phyloP scores from a whole-genome alignment of 2,888 invertebrate genomes.

The Dasysyrphus albostriatus region DNA sequence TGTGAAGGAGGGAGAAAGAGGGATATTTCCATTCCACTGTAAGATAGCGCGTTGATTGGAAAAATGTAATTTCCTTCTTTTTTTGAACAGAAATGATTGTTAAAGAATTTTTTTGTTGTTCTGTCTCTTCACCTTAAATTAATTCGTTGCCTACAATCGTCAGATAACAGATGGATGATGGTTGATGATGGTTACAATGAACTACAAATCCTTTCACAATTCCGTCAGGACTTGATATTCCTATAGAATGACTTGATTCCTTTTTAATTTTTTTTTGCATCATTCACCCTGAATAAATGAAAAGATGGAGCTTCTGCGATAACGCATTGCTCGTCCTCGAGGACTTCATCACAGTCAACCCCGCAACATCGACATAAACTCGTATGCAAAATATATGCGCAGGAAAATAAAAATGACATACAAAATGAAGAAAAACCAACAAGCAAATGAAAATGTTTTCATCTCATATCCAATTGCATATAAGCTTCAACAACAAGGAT shows the following conservation, averaged over 20 bases:
- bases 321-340: constrained; percentile 55
- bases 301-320: constrained; percentile 64
- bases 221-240: constrained; percentile 21
- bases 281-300: constrained; percentile 67
- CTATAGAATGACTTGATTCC: constrained; percentile 34
- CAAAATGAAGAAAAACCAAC: constrained; percentile 63
- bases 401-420: constrained; percentile 1
- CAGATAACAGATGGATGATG: constrained; percentile 31
- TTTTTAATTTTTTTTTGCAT: constrained; percentile 32
- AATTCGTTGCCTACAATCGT: constrained; percentile 44
- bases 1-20: background rate
- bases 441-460: constrained; percentile 74
- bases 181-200: constrained; percentile 51
- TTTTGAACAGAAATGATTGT: constrained; percentile 13
- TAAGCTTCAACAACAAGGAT: constrained; percentile 61
- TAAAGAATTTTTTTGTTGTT: constrained; percentile 6
- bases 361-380: constrained; percentile 12
- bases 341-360: constrained; percentile 32
- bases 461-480: constrained; percentile 74
- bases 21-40: background rate
- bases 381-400: constrained; percentile 17
- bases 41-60: constrained; percentile 58
- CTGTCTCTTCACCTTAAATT: constrained; percentile 66
- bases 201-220: constrained; percentile 67
- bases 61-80: constrained; percentile 61